These are phyloP conservation scores for Auanema freiburgensis DNA, from an alignment of 2,888 invertebrate species.

Conservation along the genomic window DNA sequence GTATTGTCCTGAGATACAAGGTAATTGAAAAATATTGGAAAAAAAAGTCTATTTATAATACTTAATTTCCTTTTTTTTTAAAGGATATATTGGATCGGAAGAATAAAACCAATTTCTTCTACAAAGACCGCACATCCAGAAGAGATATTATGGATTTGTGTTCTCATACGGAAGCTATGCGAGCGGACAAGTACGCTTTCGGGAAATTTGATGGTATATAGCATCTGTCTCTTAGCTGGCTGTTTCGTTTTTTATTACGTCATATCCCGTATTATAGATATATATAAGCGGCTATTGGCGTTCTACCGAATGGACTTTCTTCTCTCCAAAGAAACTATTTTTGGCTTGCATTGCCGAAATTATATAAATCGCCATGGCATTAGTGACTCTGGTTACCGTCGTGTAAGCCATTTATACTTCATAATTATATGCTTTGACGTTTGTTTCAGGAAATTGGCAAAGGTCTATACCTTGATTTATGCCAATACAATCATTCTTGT, in stretches of 20 bases:
- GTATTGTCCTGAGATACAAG: conserved; percentile 58
- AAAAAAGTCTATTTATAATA: background rate
- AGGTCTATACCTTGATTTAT: conserved; percentile 63
- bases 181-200: conserved; percentile 50
- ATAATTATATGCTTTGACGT: background rate
- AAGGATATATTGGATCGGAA: conserved; percentile 52
- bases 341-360: conserved; percentile 62
- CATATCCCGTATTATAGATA: conserved; percentile 29
- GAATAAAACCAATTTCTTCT: conserved; percentile 55
- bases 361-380: conserved; percentile 64
- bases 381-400: conserved; percentile 55
- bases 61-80: conserved; percentile 5
- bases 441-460: conserved; percentile 61
- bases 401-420: conserved; percentile 24
- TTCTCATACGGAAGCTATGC: conserved; percentile 57
- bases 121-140: conserved; percentile 51
- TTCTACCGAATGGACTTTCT: conserved; percentile 54
- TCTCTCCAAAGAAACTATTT: conserved; percentile 52
- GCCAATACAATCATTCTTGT: conserved; percentile 64
- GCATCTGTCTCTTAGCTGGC: background rate
- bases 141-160: conserved; percentile 60
- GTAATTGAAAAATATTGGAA: conserved; percentile 22
- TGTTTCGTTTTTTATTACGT: background rate
- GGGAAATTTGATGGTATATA: conserved; percentile 52
- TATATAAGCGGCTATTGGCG: conserved; percentile 45